These are phyloP conservation scores for Brachyalestes nurse DNA, from an alignment of 2,797 vertebrate genomes.

Conservation along the genomic window DNA sequence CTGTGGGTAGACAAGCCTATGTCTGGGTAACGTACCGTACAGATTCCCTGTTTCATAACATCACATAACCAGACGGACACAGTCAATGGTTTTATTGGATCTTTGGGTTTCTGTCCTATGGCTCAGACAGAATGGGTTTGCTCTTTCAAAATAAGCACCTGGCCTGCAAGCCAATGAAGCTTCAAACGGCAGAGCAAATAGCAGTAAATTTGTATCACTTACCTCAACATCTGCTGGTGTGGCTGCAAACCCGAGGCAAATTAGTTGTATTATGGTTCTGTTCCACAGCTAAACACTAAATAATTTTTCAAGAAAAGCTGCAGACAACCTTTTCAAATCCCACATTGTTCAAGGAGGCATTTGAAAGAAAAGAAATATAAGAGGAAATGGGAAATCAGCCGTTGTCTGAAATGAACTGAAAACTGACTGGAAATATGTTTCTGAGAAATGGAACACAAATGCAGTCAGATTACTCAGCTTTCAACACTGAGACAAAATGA, in stretches of 20 bases:
- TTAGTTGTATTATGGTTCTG: slow-evolving; percentile 28
- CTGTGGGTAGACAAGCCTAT: background rate
- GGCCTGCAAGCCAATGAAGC: slow-evolving; percentile 29
- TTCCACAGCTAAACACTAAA: slow-evolving; percentile 6
- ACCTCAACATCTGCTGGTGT: background rate
- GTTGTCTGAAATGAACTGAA: slow-evolving; percentile 7
- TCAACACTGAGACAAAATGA: too few relatives aligned
- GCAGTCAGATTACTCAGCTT: background rate
- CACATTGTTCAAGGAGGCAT: slow-evolving; percentile 16
- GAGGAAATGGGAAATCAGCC: background rate
- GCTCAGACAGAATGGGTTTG: background rate
- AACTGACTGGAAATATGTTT: background rate
- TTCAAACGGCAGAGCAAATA: slow-evolving; percentile 28
- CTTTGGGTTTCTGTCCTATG: slow-evolving; percentile 26
- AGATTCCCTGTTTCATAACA: background rate
- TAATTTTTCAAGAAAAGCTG: background rate
- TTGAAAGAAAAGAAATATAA: slow-evolving; percentile 13
- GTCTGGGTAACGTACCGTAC: background rate
- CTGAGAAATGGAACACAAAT: background rate
- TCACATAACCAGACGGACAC: slow-evolving; percentile 18
- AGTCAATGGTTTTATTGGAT: slow-evolving; percentile 19
- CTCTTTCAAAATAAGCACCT: slow-evolving; percentile 38
- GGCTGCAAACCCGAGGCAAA: slow-evolving; percentile 25
- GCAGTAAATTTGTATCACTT: slow-evolving; percentile 33
- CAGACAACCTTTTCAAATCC: background rate